Evolutionary conservation across 2,797 vertebrate species (phyloP).

Genomic region (Diceros bicornis): DNA sequence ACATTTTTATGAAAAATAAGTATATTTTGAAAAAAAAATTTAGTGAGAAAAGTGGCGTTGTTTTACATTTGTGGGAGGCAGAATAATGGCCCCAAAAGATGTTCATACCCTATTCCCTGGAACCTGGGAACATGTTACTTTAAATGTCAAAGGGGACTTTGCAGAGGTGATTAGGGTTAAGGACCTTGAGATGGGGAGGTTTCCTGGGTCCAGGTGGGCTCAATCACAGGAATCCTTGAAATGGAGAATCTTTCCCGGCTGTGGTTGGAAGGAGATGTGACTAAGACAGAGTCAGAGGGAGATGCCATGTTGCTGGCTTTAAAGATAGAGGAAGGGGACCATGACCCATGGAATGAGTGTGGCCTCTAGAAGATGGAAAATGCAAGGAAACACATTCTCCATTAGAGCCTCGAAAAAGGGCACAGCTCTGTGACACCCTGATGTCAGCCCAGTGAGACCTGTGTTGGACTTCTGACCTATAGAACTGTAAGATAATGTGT

Average conservation of each 20-base stretch:
- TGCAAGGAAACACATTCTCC: neutral
- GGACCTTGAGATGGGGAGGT: neutral
- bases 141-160: neutral
- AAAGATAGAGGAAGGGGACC: neutral
- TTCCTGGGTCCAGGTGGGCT: neutral
- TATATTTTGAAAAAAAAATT: neutral
- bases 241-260: neutral
- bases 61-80: neutral
- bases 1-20: neutral
- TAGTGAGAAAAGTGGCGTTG: neutral
- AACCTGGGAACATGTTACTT: neutral
- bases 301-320: neutral
- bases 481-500: neutral
- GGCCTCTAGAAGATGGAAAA: neutral
- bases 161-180: neutral
- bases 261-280: neutral
- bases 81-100: neutral
- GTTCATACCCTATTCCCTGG: neutral
- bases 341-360: neutral
- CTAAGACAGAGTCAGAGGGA: neutral
- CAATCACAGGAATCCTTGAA: neutral
- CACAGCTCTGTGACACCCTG: neutral
- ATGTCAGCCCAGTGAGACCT: neutral
- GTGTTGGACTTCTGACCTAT: neutral
- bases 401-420: neutral